phyloP scores from a whole-genome alignment of 1,140 invertebrate species.

The Steinernema feltiae region DNA sequence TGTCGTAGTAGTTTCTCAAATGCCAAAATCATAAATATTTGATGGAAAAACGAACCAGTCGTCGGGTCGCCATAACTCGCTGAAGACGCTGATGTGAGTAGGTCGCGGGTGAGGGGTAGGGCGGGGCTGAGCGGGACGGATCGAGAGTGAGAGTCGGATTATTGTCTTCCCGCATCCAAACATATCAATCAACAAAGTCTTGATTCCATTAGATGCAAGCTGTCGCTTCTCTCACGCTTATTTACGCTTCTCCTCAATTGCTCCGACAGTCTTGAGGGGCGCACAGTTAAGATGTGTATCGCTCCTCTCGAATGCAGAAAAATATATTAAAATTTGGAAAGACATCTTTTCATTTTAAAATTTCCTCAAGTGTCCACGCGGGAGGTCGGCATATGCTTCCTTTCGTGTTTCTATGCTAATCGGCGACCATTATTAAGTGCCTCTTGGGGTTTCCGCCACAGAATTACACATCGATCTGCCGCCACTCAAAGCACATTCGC shows the following conservation, averaged over 20 bases:
- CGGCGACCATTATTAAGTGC: neutral
- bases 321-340: neutral
- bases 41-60: neutral
- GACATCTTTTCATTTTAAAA: neutral
- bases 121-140: neutral
- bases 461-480: neutral
- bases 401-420: neutral
- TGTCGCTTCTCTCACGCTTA: too few species aligned
- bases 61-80: neutral
- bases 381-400: neutral
- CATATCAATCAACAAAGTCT: conserved; percentile 11
- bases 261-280: too few species aligned
- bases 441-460: neutral
- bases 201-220: neutral
- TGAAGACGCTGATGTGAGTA: neutral
- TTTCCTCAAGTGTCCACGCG: neutral
- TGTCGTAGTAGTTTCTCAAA: neutral
- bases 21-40: neutral
- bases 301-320: neutral
- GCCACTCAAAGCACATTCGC: too few species aligned
- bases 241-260: too few species aligned
- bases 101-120: neutral
- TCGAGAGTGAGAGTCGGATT: neutral
- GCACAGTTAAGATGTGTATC: neutral
- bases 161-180: neutral